These are phyloP conservation scores for Engystomops pustulosus DNA, from an alignment of 2,113 vertebrate genomes.

Conservation along the genomic window DNA sequence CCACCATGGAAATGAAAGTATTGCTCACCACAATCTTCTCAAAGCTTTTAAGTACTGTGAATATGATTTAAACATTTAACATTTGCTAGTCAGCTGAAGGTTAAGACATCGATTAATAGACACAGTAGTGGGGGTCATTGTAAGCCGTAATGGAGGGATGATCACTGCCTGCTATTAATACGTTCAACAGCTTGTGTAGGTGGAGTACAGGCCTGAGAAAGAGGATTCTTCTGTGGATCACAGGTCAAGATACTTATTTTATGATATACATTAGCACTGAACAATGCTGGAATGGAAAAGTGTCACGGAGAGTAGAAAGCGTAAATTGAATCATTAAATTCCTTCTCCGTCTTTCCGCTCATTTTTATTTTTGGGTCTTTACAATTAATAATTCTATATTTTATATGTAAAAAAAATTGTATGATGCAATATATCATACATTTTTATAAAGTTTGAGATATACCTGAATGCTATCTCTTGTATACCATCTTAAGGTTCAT, in stretches of 20 bases:
- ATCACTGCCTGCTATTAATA: background rate
- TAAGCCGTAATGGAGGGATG: background rate
- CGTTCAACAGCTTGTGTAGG: background rate
- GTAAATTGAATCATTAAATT: too few species aligned
- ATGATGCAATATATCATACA: too few species aligned
- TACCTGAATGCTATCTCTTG: too few species aligned
- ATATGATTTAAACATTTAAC: conserved; percentile 14
- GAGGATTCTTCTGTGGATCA: background rate
- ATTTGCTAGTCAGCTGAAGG: conserved; percentile 4
- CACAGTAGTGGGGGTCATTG: background rate
- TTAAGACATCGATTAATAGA: conserved; percentile 8
- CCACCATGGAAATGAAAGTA: background rate
- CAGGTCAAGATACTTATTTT: background rate
- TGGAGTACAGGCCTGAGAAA: background rate
- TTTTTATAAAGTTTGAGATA: too few species aligned
- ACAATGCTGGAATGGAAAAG: background rate
- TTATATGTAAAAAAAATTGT: too few species aligned
- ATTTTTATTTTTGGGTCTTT: too few species aligned
- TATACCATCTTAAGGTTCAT: too few species aligned
- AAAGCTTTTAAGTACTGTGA: background rate
- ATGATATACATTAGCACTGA: background rate
- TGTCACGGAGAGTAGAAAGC: background rate
- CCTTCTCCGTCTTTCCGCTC: too few species aligned
- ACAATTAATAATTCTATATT: too few species aligned
- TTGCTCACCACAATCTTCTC: background rate